Conservation (phyloP, 2,113 vertebrate genomes). For the Paracyprichromis sp. region DNA sequence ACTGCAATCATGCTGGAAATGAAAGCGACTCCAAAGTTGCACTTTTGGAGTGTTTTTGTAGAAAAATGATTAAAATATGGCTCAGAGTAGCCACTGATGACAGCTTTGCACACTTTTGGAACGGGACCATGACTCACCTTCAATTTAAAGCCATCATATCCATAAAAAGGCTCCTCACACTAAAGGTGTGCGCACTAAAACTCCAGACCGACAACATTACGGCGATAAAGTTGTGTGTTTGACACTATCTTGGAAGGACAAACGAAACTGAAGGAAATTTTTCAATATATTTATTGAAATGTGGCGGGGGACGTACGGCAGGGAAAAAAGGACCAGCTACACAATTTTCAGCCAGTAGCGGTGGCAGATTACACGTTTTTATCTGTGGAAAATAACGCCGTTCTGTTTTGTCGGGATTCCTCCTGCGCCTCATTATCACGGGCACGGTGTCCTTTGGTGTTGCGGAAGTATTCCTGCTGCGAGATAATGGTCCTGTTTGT, state of each 20-base stretch:
- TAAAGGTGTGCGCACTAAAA: fast-evolving
- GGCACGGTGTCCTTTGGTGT: background rate
- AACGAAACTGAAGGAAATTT: background rate
- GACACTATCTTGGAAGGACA: background rate
- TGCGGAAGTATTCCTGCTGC: background rate
- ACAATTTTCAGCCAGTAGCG: background rate
- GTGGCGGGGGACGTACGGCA: background rate
- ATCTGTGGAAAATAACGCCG: background rate
- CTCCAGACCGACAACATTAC: background rate
- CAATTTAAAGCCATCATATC: background rate
- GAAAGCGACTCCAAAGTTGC: fast-evolving
- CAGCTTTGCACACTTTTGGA: background rate
- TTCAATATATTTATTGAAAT: fast-evolving
- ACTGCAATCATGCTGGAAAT: background rate
- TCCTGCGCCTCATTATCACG: background rate
- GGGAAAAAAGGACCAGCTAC: fast-evolving
- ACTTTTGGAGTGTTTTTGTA: background rate
- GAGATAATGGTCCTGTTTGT: background rate
- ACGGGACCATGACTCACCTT: fast-evolving
- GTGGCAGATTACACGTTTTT: background rate
- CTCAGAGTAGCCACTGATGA: background rate
- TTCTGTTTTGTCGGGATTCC: background rate
- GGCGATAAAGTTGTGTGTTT: background rate
- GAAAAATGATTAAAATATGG: background rate
- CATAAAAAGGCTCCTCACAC: background rate